phyloP scores from a whole-genome alignment of 2,113 vertebrate species.

The Festucalex cinctus region DNA sequence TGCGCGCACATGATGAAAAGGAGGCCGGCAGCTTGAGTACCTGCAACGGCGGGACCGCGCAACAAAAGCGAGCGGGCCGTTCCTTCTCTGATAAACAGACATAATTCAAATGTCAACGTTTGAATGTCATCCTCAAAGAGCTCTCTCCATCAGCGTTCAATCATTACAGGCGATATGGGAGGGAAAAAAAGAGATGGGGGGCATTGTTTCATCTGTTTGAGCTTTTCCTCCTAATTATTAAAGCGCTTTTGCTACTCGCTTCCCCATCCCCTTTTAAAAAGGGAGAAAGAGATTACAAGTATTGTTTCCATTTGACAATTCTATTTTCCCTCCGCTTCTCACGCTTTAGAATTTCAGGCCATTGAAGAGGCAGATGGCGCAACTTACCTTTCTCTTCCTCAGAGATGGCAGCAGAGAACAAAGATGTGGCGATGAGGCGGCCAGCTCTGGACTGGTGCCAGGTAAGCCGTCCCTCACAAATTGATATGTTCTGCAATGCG shows the following conservation, averaged over 20 bases:
- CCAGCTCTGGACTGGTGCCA: conserved; percentile 86
- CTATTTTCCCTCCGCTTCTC: conserved; percentile 42
- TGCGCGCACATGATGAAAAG: conserved; percentile 39
- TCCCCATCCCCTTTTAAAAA: conserved; percentile 83
- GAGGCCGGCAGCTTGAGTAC: conserved; percentile 53
- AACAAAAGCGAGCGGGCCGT: conserved; percentile 70
- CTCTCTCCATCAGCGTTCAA: conserved; percentile 89
- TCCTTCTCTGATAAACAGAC: conserved; percentile 90
- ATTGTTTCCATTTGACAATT: conserved; percentile 97
- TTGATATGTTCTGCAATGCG: conserved; percentile 91
- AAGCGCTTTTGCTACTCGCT: conserved; percentile 81
- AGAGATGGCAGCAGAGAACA: conserved; percentile 93
- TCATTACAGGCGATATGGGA: conserved; percentile 82
- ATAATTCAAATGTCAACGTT: conserved; percentile 99
- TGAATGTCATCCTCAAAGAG: conserved; percentile 99
- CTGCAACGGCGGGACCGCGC: conserved; percentile 49
- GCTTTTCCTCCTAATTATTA: conserved; percentile 99
- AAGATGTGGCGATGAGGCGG: conserved; percentile 92
- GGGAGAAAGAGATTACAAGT: conserved; percentile 97
- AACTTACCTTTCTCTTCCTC: conserved; percentile 65
- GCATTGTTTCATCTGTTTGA: conserved; percentile 97
- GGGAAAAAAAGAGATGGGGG: conserved; percentile 80
- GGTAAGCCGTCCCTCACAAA: conserved; percentile 89
- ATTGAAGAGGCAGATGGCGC: conserved; percentile 94
- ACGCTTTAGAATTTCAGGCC: conserved; percentile 98